A percentile compares a stretch with the other conserved stretches of the same genome.
Evolutionary conservation across 2,797 vertebrate species (phyloP).

Genomic region (Acrocephalus scirpaceus): DNA sequence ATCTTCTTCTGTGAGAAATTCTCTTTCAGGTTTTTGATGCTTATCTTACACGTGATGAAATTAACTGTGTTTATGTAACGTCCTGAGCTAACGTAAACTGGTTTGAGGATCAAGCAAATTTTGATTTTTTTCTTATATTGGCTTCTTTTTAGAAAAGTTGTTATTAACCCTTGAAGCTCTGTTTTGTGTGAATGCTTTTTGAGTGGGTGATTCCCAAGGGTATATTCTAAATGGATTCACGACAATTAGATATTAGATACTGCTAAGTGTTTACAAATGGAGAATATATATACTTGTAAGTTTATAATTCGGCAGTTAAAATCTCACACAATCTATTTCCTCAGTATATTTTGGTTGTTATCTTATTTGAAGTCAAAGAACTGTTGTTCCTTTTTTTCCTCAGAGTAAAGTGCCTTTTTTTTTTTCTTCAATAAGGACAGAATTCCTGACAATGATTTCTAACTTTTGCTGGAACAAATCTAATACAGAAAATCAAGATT

Average conservation of each 20-base stretch:
- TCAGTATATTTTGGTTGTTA: slow-evolving; percentile 10
- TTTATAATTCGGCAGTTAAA: slow-evolving; percentile 47
- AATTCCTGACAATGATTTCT: slow-evolving; percentile 6
- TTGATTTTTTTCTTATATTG: neutral
- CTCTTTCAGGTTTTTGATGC: neutral
- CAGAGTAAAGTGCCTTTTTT: neutral
- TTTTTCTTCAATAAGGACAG: neutral
- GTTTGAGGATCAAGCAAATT: neutral
- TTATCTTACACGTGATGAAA: neutral
- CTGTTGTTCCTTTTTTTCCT: neutral
- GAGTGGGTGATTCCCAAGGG: neutral
- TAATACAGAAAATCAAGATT: slow-evolving; percentile 1
- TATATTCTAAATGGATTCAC: neutral
- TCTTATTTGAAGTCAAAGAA: slow-evolving; percentile 16
- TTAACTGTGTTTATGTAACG: neutral
- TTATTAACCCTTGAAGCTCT: neutral
- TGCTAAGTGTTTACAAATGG: neutral
- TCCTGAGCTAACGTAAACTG: neutral
- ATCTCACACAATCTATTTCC: slow-evolving; percentile 9
- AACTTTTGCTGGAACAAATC: slow-evolving; percentile 5
- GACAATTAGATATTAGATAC: slow-evolving; percentile 8
- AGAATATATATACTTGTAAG: slow-evolving; percentile 20
- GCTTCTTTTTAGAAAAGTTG: neutral
- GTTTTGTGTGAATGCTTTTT: neutral
- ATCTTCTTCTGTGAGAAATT: neutral